A percentile compares a stretch with the other conserved stretches of the same genome.
phyloP scores from a whole-genome alignment of 1,140 invertebrate species.

The Lineus longissimus region DNA sequence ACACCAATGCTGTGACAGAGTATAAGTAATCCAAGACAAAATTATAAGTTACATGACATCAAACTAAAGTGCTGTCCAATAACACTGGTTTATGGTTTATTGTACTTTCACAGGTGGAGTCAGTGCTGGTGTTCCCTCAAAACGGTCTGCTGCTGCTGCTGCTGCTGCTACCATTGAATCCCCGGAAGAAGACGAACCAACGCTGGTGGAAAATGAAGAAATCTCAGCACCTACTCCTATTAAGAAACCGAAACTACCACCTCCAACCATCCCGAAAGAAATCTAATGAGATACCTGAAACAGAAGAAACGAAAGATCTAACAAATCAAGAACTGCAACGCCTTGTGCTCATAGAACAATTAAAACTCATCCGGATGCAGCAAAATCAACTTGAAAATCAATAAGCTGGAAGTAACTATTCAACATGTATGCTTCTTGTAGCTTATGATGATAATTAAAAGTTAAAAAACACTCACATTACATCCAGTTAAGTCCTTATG shows the following conservation, averaged over 20 bases:
- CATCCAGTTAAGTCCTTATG: too few species aligned
- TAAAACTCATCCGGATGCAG: too few species aligned
- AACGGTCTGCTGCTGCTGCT: conserved; percentile 1
- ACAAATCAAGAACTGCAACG: too few species aligned
- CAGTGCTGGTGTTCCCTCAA: not conserved
- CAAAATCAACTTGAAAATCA: too few species aligned
- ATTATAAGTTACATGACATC: too few species aligned
- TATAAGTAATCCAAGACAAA: too few species aligned
- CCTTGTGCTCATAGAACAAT: too few species aligned
- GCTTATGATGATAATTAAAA: too few species aligned
- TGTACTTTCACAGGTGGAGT: not conserved
- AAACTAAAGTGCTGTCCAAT: not conserved
- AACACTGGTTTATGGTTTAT: conserved; percentile 2
- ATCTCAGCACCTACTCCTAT: not conserved
- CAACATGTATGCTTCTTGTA: too few species aligned
- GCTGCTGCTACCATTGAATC: not conserved
- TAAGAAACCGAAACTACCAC: not conserved
- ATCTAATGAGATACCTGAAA: not conserved
- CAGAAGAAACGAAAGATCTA: conserved; percentile 1
- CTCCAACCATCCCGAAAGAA: not conserved
- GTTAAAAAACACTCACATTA: too few species aligned
- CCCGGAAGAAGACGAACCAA: conserved; percentile 1
- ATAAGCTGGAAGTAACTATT: too few species aligned
- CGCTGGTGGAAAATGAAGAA: not conserved
- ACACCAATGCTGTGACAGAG: too few species aligned